Base-by-base conservation (phyloP, 2,113 vertebrate genomes). In the Ploceus nigricollis region DNA sequence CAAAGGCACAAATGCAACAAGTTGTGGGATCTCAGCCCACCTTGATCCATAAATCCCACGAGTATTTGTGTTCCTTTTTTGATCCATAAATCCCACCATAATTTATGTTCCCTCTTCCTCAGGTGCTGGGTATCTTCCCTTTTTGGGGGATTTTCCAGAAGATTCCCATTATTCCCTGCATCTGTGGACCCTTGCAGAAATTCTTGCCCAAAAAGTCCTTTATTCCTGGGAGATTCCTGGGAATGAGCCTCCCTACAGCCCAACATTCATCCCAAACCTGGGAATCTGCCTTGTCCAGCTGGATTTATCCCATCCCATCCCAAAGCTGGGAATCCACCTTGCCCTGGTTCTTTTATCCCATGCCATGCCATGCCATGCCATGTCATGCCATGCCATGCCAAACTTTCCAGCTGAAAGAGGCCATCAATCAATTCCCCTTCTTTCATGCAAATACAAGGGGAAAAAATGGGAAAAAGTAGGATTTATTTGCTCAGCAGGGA, bases 401-500 rank as follows among this genome's bases (percentile, higher is more conserved):
- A 94, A 39, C 73, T 23, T 64, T 66, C 47, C 54, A 90, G 48
- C 82, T 77, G 79, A 64, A 48, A 48, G 73, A 63, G 47, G 30
- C 28, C 2, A 7, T 89, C 42, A 80, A 87, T 86, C 64, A 86
- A 82, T 51, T 76, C 63, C 84, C 35, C 22, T 96, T 58, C 87
- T 94, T 89, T 88, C 75, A 93, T 80, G 72, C 44, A 94, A 82
- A 86, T 66, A 48, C 9, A 40, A 86, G 60, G 93, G 5, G 5
- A 7, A 65, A 65, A 58, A 51, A 54, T 2, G 24, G 27, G 24
- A 2, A 73, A 39, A 30, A 40, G 16, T 0, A 0, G 65, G 98
- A 98, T 97, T 98, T 99, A 98, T 99, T 99, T 99, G 98, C 98
- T 97, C 98, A 98, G 98, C 87, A 94, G 39, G 61, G n/a, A 97